Evolutionary conservation across 2,888 invertebrate species (phyloP), one percentile per base, ranked within the genome.

Genomic region (Amorpha juglandis): DNA sequence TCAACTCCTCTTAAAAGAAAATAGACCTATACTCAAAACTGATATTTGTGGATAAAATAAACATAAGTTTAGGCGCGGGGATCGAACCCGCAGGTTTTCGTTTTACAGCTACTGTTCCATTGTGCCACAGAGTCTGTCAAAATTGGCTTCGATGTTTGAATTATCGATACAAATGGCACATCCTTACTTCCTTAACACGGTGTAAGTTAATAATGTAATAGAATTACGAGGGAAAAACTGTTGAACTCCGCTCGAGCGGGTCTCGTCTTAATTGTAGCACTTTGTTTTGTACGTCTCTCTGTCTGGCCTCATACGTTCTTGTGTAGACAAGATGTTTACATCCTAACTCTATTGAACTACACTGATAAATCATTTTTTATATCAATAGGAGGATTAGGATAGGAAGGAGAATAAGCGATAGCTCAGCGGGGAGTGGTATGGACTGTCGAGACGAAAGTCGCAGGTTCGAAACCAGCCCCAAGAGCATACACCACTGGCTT

Each of bases 201-300:
- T 91, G 89, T 91, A 91, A 92, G 90, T 92, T 92, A 92, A 92
- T 93, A 92, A 92, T 92, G 92, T 90, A 93, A 93, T 91, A 91
- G 90, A 92, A 92, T 93, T 92, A 93, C 91, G 88, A 88, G 87
- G 86, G 90, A 91, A 92, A 93, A 93, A 91, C 91, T 91, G 90
- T 91, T 92, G 91, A 92, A 91, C 91, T 90, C 82, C 77, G 81
- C 76, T 81, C 80, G 83, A 82, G 84, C 88, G 87, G 86, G 89
- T 87, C 89, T 84, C 85, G 82, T 79, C 83, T 91, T 92, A 92
- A 92, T 92, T 92, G 92, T 89, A 84, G 83, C 90, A 89, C 81
- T 92, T 91, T 91, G 91, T 92, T 89, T 74, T 58, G 74, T 78
- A 72, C 75, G 81, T 83, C 80, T 80, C 71, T 75, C 52, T 12